Evolutionary conservation across 2,888 invertebrate species (phyloP), one percentile per base, ranked within the genome.

Genomic region (Polydrusus tereticollis): DNA sequence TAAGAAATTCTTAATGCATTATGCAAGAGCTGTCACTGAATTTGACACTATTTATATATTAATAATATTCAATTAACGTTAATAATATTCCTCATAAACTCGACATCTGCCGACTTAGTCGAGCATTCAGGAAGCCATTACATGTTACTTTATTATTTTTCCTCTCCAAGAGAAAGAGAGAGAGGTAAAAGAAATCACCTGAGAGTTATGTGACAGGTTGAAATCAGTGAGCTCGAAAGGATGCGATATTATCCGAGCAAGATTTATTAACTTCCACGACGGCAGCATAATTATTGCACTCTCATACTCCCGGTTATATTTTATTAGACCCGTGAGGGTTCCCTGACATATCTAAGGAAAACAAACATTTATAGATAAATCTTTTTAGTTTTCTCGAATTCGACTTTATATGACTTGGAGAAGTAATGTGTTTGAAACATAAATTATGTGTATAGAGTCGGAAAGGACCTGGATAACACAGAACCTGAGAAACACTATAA

Each of bases 171-270:
- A 55, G 43, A 47, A 10, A 60, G 68, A 68, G 68, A 59, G 21
- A 63, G 58, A 55, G 43, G 57, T 6, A 60, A 72, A 68, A 72
- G 64, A 64, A 72, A 64, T 67, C 72, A 68, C 68, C 72, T 63
- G 68, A 72, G 68, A 72, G 52, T 68, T 68, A 72, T 72, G 72
- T 72, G 72, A 72, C 72, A 68, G 67, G 72, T 67, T 58, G 63
- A 55, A 72, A 68, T 68, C 72, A 72, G 68, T 68, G 72, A 72
- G 57, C 72, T 68, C 38, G 64, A 72, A 68, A 72, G 57, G 68
- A 72, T 64, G 67, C 36, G 72, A 68, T 68, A 68, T 68, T 72
- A 72, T 68, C 72, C 64, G 29, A 14, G 50, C 8, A 59, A 64
- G 68, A 72, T 72, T 72, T 72, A 72, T 72, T 20, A 38, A 68